phyloP scores from a whole-genome alignment of 2,888 invertebrate species.

The Apocheima hispidaria region DNA sequence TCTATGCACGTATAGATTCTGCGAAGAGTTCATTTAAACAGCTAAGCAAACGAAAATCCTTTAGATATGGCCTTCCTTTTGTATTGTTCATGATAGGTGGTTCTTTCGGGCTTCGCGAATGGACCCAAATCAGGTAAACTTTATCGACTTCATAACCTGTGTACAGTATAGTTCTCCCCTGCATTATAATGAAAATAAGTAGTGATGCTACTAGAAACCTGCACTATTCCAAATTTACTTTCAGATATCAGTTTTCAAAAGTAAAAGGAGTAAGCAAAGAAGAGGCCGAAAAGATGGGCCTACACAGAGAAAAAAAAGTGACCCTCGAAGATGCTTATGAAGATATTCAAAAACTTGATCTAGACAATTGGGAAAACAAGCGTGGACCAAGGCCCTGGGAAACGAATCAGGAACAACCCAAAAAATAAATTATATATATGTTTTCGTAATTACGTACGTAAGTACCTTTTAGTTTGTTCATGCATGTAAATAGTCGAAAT shows the following conservation, averaged over 20 bases:
- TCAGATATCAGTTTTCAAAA: conserved; percentile 87
- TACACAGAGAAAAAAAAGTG: conserved; percentile 88
- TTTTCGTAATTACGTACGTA: background rate
- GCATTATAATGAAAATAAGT: background rate
- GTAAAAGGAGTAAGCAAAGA: conserved; percentile 86
- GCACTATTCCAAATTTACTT: too few relatives aligned
- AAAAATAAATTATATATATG: conserved; percentile 43
- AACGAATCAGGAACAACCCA: conserved; percentile 62
- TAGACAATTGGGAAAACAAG: conserved; percentile 94
- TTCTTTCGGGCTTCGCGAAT: conserved; percentile 91
- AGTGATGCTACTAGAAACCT: too few relatives aligned
- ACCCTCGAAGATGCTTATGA: conserved; percentile 92
- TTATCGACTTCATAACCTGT: background rate
- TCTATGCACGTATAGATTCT: conserved; percentile 46
- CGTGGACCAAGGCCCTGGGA: conserved; percentile 96
- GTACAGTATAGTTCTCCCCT: background rate
- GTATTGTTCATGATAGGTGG: conserved; percentile 90
- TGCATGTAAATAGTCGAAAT: conserved; percentile 3
- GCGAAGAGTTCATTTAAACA: conserved; percentile 62
- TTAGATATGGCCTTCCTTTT: conserved; percentile 90
- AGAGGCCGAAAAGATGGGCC: conserved; percentile 88
- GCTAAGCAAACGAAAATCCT: conserved; percentile 54
- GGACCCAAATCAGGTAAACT: conserved; percentile 89
- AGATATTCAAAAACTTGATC: conserved; percentile 89
- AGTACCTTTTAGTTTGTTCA: too few relatives aligned